Evolutionary conservation across 2,888 invertebrate genomes (phyloP), one percentile per base, ranked within the genome.

Genomic region (Liodrosophila aerea): DNA sequence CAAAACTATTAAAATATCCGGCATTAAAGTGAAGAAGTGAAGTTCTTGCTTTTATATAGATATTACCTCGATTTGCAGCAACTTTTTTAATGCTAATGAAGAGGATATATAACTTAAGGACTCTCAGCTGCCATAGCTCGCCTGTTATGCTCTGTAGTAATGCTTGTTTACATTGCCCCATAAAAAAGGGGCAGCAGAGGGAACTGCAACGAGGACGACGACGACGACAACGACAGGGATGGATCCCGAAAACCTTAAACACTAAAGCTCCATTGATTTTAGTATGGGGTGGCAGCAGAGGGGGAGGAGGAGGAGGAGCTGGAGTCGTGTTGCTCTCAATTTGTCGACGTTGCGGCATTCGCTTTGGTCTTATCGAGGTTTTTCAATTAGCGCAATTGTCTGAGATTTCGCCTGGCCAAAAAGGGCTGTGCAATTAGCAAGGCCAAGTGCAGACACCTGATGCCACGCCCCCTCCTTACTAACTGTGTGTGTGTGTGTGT

Each of bases 381-480:
- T 83, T 78, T 71, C 84, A 78, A 78, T 78, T 78, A 84, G 82
- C 77, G 71, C 78, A 81, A 78, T 78, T 84, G 71, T 76, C 77
- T 73, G 61, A 73, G 81, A 84, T 84, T 78, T 84, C 71, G 66
- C 62, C 41, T 50, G 84, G 81, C 64, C 65, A 66, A 78, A 78
- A 82, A 75, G 56, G 59, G 65, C 65, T 66, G 49, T 82, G 73
- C 77, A 77, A 77, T 77, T 77, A 77, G 77, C 73, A 78, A 65
- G 76, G 80, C 80, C 77, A 77, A 77, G 76, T 80, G 76, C 77
- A 71, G 84, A 81, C 82, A 80, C 84, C 77, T 84, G 81, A 63
- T 71, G 74, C 84, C 74, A 58, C 73, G 62, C 63, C 64, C 13
- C 47, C 31, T 5, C 8, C 18, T 16, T 11, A 1, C 8, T 7